Percentiles rank a stretch among this genome's conserved stretches.
These are phyloP conservation scores for Drosophila algonquin DNA, from an alignment of 2,888 invertebrate species.

Conservation along the genomic window DNA sequence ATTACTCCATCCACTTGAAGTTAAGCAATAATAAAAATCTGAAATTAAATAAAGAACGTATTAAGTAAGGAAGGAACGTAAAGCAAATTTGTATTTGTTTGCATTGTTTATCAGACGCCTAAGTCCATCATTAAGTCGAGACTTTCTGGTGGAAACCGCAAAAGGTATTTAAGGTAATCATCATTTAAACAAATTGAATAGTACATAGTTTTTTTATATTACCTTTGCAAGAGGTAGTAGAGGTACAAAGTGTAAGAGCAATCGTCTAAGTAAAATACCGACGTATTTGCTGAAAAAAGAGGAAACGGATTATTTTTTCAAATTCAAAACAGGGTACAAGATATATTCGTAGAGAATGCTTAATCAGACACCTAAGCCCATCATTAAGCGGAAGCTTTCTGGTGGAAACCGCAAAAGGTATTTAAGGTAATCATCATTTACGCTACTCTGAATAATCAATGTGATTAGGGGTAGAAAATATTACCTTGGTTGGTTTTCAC, in stretches of 20 bases:
- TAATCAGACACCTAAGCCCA: constrained; percentile 83
- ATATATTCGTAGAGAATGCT: neutral
- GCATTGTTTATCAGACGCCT: constrained; percentile 80
- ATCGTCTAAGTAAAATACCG: no score
- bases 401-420: constrained; percentile 85
- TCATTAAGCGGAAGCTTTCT: constrained; percentile 82
- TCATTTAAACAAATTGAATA: constrained; percentile 69
- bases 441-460: neutral
- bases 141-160: constrained; percentile 85
- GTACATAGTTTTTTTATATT: neutral
- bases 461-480: neutral
- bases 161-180: constrained; percentile 82
- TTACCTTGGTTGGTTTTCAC: neutral
- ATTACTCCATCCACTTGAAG: neutral
- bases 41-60: neutral
- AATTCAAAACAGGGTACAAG: neutral
- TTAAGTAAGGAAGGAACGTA: neutral
- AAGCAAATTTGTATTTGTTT: neutral
- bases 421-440: constrained; percentile 54
- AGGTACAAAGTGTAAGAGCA: no score
- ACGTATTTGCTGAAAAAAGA: neutral
- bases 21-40: neutral
- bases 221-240: neutral
- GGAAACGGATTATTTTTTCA: neutral
- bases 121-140: constrained; percentile 81